Evolutionary conservation across 2,113 vertebrate species (phyloP).

Genomic region (Carollia perspicillata): DNA sequence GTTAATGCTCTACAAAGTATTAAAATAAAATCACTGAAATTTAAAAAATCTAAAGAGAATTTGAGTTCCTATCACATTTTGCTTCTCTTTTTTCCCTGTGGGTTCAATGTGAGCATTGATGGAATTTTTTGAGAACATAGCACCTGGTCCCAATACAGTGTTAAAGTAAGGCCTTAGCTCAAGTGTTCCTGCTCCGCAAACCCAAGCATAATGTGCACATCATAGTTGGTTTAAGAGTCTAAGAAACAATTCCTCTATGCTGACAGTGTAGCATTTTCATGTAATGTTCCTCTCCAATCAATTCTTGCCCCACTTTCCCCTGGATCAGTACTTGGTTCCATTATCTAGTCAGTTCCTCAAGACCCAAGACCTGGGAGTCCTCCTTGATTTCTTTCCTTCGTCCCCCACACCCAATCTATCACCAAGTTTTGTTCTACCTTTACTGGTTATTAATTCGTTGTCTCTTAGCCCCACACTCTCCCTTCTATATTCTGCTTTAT

Average conservation of each 20-base stretch:
- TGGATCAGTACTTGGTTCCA: background rate
- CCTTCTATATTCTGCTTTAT: background rate
- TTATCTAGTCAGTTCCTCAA: background rate
- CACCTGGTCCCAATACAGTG: too few relatives aligned
- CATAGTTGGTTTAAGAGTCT: background rate
- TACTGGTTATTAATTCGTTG: background rate
- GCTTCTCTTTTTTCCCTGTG: background rate
- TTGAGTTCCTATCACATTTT: background rate
- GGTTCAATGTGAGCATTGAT: background rate
- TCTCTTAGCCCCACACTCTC: background rate
- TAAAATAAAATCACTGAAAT: background rate
- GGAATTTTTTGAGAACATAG: background rate
- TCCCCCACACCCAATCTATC: too few relatives aligned
- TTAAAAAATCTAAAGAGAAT: background rate
- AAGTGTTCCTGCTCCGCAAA: background rate
- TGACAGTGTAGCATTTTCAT: background rate
- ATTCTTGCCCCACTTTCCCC: background rate
- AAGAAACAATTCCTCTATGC: background rate
- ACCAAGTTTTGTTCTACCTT: background rate
- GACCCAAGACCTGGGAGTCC: background rate
- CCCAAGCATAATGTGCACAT: background rate
- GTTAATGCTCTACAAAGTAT: background rate
- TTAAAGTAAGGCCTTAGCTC: background rate
- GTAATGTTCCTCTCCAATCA: background rate
- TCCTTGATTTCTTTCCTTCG: background rate